Conservation (phyloP, 2,888 invertebrate genomes). For the Desoria tigrina region DNA sequence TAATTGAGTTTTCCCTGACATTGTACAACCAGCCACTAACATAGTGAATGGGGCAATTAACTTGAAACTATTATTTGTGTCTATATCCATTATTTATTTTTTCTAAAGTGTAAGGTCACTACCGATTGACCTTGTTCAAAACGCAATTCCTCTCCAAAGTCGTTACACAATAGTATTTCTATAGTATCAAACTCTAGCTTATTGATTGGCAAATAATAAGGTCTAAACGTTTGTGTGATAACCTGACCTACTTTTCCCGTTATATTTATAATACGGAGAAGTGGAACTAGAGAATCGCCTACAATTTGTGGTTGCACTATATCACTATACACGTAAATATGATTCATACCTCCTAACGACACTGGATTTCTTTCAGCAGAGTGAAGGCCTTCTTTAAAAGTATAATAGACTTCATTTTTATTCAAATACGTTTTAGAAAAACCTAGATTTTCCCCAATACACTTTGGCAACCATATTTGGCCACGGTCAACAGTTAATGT, state of each 20-base stretch:
- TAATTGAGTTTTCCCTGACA: constrained; percentile 22
- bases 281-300: constrained; percentile 4
- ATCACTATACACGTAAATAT: constrained; percentile 19
- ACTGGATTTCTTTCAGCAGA: not conserved
- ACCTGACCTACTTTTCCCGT: constrained; percentile 8
- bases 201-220: constrained; percentile 11
- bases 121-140: constrained; percentile 13
- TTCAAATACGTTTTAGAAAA: not conserved
- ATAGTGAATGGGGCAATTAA: not conserved
- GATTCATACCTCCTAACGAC: constrained; percentile 11
- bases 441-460: not conserved
- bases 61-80: not conserved
- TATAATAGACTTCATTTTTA: not conserved
- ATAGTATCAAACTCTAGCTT: constrained; percentile 12
- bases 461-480: not conserved
- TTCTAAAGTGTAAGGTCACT: constrained; percentile 20
- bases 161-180: constrained; percentile 15
- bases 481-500: not conserved
- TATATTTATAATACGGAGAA: constrained; percentile 18
- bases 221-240: not conserved
- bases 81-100: not conserved
- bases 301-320: constrained; percentile 14
- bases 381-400: not conserved
- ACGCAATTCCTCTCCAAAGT: constrained; percentile 13
- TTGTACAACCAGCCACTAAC: constrained; percentile 10